Evolutionary conservation across 2,888 invertebrate species (phyloP), one percentile per base, ranked within the genome.

Genomic region (Hemithea aestivaria): DNA sequence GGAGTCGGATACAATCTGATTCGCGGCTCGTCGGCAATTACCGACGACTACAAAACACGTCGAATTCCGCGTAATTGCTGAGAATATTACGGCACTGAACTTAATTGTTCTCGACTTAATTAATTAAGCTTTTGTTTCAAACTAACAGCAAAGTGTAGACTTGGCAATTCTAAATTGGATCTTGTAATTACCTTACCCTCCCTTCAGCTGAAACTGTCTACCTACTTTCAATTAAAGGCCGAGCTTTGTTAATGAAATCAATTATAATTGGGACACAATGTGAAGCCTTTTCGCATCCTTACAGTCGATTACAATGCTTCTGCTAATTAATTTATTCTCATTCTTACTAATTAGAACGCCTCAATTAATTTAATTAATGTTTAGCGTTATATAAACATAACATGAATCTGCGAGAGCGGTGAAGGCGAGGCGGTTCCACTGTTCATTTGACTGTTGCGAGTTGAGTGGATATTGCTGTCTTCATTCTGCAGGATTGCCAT

Each of bases 51-150:
- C 84, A 80, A 84, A 85, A 87, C 78, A 81, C 78, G 76, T 77
- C 76, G 79, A 80, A 83, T 83, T 77, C 83, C 77, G 69, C 77
- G 79, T 85, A 84, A 87, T 84, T 83, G 79, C 82, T 81, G 85
- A 77, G 84, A 85, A 84, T 85, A 84, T 84, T 84, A 83, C 81
- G 78, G 79, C 82, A 79, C 73, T 79, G 80, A 83, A 80, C 83
- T 85, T 85, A 87, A 87, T 87, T 87, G 87, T 87, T 87, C 83
- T 82, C 82, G 83, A 83, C 84, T 84, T 85, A 87, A 87, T 87
- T 87, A 87, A 85, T 87, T 87, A 85, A 87, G 85, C 84, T 85
- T 84, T 85, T 87, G 87, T 87, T 85, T 85, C 84, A 83, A 87
- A 87, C 87, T 87, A 85, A 82, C 85, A 83, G 85, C 84, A 83